Conservation (phyloP, 2,113 vertebrate species). For the Limanda limanda region DNA sequence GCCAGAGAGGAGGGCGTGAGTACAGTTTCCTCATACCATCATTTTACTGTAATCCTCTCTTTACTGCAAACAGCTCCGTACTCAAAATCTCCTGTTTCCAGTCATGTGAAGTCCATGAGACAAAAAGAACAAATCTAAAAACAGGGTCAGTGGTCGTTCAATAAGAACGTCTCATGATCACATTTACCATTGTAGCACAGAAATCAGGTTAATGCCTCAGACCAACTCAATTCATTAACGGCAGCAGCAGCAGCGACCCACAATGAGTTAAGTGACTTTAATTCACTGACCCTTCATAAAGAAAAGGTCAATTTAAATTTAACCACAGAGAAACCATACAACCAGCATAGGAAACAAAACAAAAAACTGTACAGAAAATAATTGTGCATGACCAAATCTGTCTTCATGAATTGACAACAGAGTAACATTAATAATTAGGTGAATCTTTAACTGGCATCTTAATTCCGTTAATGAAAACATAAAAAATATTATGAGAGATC, state of each 20-base stretch:
- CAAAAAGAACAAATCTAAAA: neutral
- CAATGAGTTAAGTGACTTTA: neutral
- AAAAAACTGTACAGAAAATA: no score
- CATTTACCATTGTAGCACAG: neutral
- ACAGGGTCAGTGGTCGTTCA: neutral
- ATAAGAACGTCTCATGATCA: neutral
- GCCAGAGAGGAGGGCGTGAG: slow-evolving; percentile 13
- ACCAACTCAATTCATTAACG: slow-evolving; percentile 1
- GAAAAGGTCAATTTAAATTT: neutral
- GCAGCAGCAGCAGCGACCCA: neutral
- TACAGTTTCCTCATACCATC: neutral
- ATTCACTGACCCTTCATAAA: neutral
- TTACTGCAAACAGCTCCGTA: neutral
- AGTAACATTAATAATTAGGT: no score
- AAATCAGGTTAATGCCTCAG: neutral
- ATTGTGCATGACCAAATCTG: neutral
- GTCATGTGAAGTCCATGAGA: no score
- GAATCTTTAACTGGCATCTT: no score
- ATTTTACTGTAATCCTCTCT: neutral
- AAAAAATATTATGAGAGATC: no score
- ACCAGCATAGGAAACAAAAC: no score
- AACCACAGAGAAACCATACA: neutral
- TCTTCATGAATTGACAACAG: neutral
- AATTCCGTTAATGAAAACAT: no score
- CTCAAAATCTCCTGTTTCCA: neutral